Conservation (phyloP, 2,797 vertebrate species). For the Sphenopsis melanotis region DNA sequence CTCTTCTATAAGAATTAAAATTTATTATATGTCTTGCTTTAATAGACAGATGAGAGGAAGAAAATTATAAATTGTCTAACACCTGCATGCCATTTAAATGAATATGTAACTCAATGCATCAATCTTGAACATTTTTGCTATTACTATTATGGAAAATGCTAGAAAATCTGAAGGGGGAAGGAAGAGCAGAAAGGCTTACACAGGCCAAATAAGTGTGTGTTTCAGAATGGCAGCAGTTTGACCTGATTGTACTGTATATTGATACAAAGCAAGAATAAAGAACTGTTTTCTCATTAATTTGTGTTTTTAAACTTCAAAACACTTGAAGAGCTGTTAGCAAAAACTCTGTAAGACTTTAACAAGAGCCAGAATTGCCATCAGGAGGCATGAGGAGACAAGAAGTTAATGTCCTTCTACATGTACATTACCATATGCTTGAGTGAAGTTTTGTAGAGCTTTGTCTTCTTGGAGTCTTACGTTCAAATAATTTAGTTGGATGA, state of each 20-base stretch:
- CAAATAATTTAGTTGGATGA: background rate
- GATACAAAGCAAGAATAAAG: background rate
- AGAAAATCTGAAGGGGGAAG: background rate
- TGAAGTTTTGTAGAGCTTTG: background rate
- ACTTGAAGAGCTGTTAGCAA: background rate
- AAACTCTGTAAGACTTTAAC: background rate
- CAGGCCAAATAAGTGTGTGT: no score
- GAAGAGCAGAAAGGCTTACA: background rate
- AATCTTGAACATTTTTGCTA: background rate
- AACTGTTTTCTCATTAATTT: background rate
- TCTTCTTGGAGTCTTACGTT: background rate
- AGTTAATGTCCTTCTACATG: background rate
- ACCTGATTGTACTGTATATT: background rate
- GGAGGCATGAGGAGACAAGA: background rate
- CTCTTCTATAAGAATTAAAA: background rate
- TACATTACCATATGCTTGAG: background rate
- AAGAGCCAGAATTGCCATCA: background rate
- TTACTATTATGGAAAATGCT: background rate
- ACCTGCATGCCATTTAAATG: background rate
- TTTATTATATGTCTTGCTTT: conserved; percentile 13
- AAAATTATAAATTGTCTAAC: background rate
- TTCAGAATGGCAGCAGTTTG: background rate
- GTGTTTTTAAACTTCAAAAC: background rate
- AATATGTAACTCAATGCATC: background rate
- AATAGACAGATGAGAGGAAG: background rate